Conservation (phyloP, 2,797 vertebrate genomes). For the Holocentrus rufus region DNA sequence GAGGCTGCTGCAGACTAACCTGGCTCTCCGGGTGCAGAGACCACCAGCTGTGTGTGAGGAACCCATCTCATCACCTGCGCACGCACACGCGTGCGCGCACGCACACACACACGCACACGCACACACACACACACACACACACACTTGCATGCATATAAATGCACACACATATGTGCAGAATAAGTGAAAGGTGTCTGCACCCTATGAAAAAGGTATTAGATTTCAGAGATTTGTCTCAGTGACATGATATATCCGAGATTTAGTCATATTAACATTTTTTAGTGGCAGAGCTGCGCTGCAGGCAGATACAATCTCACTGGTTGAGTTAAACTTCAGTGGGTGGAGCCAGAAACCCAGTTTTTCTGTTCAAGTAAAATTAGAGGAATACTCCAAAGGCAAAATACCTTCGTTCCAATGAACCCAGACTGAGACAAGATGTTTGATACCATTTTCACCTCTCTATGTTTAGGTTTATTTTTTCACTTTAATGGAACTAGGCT, state of each 20-base stretch:
- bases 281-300: too few species aligned
- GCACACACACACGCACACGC: constrained; percentile 15
- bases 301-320: too few species aligned
- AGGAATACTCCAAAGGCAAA: too few species aligned
- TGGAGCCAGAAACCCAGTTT: too few species aligned
- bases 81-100: constrained; percentile 17
- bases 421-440: too few species aligned
- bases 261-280: not conserved
- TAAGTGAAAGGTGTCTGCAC: constrained; percentile 2
- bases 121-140: constrained; percentile 10
- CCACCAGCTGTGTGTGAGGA: constrained; percentile 74
- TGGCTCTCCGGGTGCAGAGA: constrained; percentile 65
- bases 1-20: constrained; percentile 70
- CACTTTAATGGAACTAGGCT: too few species aligned
- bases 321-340: too few species aligned
- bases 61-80: constrained; percentile 57
- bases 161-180: not conserved
- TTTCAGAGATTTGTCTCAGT: constrained; percentile 10
- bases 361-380: too few species aligned
- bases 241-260: not conserved
- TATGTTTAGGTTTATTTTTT: too few species aligned
- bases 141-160: not conserved
- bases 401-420: too few species aligned
- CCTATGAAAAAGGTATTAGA: not conserved
- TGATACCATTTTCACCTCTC: too few species aligned